phyloP scores from a whole-genome alignment of 2,113 vertebrate genomes.

The Atherinomorus stipes region DNA sequence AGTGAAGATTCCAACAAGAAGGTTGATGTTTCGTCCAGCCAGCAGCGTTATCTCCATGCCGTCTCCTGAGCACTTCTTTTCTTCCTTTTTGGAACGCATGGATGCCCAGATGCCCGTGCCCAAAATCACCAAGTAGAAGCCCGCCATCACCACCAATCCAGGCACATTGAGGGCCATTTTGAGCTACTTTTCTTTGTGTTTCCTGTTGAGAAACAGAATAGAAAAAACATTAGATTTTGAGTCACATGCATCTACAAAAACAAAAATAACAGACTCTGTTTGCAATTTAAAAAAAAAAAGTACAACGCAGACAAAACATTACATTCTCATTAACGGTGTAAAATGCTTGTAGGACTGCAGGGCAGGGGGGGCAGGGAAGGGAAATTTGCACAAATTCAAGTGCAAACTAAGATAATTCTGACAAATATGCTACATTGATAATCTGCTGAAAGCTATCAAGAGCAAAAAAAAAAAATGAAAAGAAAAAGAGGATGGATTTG shows the following conservation, averaged over 20 bases:
- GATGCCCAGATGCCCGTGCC: constrained; percentile 88
- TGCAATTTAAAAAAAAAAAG: neutral
- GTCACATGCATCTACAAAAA: neutral
- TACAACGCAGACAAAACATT: constrained; percentile 1
- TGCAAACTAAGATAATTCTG: constrained; percentile 24
- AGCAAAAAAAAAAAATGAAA: constrained; percentile 23
- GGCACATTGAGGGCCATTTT: constrained; percentile 74
- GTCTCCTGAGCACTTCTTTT: constrained; percentile 77
- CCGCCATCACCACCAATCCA: constrained; percentile 79
- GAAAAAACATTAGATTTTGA: neutral
- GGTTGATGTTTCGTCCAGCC: constrained; percentile 84
- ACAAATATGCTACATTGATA: constrained; percentile 29
- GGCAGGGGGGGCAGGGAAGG: neutral
- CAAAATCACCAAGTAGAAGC: constrained; percentile 83
- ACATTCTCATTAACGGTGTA: neutral
- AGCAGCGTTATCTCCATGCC: constrained; percentile 85
- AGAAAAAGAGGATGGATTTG: constrained; percentile 11
- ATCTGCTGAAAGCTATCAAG: constrained; percentile 40
- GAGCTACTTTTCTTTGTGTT: neutral
- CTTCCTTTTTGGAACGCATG: constrained; percentile 82
- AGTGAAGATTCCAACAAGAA: constrained; percentile 84
- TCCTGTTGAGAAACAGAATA: constrained; percentile 48
- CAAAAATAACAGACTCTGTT: neutral
- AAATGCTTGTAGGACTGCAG: constrained; percentile 16
- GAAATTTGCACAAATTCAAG: constrained; percentile 27